These are phyloP conservation scores for Microctenopoma stevenorrisi DNA, from an alignment of 2,797 vertebrate species.

Conservation along the genomic window DNA sequence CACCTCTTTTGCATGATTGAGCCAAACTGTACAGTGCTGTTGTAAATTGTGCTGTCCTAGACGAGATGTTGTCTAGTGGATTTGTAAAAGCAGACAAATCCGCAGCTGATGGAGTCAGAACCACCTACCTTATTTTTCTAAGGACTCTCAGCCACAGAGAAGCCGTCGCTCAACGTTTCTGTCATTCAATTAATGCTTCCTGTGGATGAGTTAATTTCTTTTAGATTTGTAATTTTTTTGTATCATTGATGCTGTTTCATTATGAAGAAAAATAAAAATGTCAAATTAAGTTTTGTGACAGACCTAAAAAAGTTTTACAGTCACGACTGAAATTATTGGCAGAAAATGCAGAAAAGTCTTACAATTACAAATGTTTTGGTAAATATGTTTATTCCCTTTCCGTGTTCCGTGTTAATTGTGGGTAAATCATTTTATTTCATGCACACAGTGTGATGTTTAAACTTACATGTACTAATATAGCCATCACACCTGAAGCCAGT, in stretches of 20 bases:
- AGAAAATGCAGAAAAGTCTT: too few species aligned
- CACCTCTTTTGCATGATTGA: constrained; percentile 56
- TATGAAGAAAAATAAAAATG: constrained; percentile 83
- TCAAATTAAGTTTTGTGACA: constrained; percentile 47
- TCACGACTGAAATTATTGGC: too few species aligned
- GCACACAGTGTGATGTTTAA: too few species aligned
- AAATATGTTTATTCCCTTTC: too few species aligned
- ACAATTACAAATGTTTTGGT: too few species aligned
- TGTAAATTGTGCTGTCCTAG: constrained; percentile 32
- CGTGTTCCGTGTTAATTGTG: too few species aligned
- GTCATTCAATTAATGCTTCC: constrained; percentile 55
- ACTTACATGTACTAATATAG: too few species aligned
- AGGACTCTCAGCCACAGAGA: constrained; percentile 46
- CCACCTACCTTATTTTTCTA: constrained; percentile 65
- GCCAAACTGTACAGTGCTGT: constrained; percentile 53
- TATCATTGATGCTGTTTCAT: constrained; percentile 81
- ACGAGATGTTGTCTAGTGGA: constrained; percentile 21
- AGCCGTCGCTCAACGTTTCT: constrained; percentile 49
- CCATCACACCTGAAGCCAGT: too few species aligned
- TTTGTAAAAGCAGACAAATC: constrained; percentile 34
- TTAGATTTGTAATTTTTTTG: constrained; percentile 77
- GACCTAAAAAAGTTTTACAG: too few species aligned
- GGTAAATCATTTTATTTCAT: too few species aligned
- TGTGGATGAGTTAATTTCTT: constrained; percentile 65
- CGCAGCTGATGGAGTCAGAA: constrained; percentile 35